Conservation (phyloP, 2,113 vertebrate genomes). For the Triplophysa dalaica region DNA sequence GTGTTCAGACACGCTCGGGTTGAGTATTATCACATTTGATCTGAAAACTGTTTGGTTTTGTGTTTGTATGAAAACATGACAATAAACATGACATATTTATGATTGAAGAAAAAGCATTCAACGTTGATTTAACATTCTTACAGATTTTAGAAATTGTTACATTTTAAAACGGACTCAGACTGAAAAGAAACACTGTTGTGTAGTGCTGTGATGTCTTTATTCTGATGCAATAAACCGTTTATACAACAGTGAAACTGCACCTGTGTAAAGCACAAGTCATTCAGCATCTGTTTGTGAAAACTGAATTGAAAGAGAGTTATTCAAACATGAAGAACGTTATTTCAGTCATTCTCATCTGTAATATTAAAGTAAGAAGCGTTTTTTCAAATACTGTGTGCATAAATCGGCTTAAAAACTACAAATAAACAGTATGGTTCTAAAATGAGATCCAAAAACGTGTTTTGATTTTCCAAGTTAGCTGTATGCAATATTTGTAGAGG, state of each 20-base stretch:
- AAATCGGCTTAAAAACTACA: too few species aligned
- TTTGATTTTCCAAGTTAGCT: too few species aligned
- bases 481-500: too few species aligned
- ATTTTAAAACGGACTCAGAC: constrained; percentile 79
- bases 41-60: constrained; percentile 7
- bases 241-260: background rate
- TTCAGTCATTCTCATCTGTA: too few species aligned
- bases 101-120: constrained; percentile 58
- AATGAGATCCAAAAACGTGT: too few species aligned
- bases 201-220: constrained; percentile 58
- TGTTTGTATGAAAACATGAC: constrained; percentile 13
- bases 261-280: background rate
- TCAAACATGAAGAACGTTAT: background rate
- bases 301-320: background rate
- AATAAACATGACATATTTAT: constrained; percentile 51
- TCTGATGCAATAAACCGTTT: constrained; percentile 22
- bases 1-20: background rate
- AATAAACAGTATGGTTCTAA: background rate
- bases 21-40: background rate
- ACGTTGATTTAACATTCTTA: constrained; percentile 53
- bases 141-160: constrained; percentile 2
- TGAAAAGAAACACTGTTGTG: constrained; percentile 77
- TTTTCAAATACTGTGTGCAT: too few species aligned
- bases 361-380: too few species aligned
- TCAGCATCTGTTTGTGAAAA: background rate